A percentile compares a stretch with the other conserved stretches of the same genome.
phyloP scores from a whole-genome alignment of 2,113 vertebrate genomes.

The Natator depressus region DNA sequence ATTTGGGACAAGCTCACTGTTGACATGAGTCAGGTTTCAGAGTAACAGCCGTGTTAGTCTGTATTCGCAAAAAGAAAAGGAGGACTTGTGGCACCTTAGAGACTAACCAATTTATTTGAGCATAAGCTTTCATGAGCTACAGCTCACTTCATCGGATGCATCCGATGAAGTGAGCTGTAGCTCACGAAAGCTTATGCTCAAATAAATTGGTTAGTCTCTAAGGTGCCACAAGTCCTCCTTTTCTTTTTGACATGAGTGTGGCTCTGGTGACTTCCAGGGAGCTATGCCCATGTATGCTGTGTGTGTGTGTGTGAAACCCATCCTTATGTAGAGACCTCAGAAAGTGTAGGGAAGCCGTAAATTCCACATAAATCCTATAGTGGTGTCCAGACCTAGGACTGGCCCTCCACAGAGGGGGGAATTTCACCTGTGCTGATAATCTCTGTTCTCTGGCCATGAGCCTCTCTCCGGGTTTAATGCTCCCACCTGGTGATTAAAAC shows the following conservation, averaged over 20 bases:
- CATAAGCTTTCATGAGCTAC: too few relatives aligned
- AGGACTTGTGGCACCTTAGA: too few relatives aligned
- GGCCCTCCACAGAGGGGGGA: not conserved
- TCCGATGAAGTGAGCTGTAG: too few relatives aligned
- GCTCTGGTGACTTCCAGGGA: not conserved
- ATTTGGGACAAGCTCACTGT: not conserved
- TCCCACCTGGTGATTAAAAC: not conserved
- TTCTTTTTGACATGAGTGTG: not conserved
- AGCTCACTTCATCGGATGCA: too few relatives aligned
- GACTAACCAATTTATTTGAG: too few relatives aligned
- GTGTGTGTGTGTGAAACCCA: not conserved
- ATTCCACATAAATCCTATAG: too few relatives aligned
- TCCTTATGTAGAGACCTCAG: not conserved
- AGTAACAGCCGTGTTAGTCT: too few relatives aligned
- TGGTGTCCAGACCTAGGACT: too few relatives aligned
- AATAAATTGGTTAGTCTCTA: too few relatives aligned
- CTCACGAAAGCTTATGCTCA: too few relatives aligned
- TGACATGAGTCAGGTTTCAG: not conserved
- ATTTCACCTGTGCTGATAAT: not conserved
- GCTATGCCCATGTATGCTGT: not conserved
- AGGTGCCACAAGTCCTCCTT: too few relatives aligned
- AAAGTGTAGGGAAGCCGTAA: not conserved
- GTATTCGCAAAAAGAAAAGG: too few relatives aligned
- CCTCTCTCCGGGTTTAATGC: not conserved
- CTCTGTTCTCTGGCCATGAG: not conserved